Evolutionary conservation across 2,797 vertebrate species (phyloP), one percentile per base, ranked within the genome.

Genomic region (Protonibea diacanthus): DNA sequence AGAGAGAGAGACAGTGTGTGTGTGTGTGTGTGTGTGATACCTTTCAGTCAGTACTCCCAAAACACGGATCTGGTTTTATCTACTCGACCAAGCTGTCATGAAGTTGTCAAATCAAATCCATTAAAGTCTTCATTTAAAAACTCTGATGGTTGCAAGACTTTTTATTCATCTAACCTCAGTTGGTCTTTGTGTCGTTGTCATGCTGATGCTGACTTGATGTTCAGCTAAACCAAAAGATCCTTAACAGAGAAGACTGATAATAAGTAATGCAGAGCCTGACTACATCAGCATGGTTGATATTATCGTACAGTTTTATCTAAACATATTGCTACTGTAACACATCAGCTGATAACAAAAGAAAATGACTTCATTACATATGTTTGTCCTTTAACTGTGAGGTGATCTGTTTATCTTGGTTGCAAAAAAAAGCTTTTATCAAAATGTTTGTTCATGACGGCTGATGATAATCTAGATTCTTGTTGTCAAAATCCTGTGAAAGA

Each of bases 111-210:
- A 51, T 81, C 45, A 48, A 44, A 79, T 78, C 18, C 4, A 83
- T 72, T 87, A 81, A 88, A 87, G 11, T 38, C 33, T 70, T 44
- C 17, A 38, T 12, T 64, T 63, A 9, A 64, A 72, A 74, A 58
- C 40, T 23, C 2, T 9, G 48, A 47, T n/a, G 38, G 6, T 20
- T 52, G 10, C 12, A 44, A 7, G n/a, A 6, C 17, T 15, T 77
- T 71, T 27, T 21, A 40, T 47, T 57, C 40, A 20, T 67, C 73
- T 55, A 6, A 42, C 14, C 2, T 57, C 60, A 52, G 9, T 25
- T 3, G 4, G 53, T 13, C 45, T 64, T 47, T 51, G 49, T 59
- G 52, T 66, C 1, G 3, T n/a, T 44, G n/a, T 79, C 53, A 40
- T n/a, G 42, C 15, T 48, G 18, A 29, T 57, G 42, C 20, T n/a